phyloP scores from a whole-genome alignment of 2,797 vertebrate species.

The Cryptoprocta ferox region DNA sequence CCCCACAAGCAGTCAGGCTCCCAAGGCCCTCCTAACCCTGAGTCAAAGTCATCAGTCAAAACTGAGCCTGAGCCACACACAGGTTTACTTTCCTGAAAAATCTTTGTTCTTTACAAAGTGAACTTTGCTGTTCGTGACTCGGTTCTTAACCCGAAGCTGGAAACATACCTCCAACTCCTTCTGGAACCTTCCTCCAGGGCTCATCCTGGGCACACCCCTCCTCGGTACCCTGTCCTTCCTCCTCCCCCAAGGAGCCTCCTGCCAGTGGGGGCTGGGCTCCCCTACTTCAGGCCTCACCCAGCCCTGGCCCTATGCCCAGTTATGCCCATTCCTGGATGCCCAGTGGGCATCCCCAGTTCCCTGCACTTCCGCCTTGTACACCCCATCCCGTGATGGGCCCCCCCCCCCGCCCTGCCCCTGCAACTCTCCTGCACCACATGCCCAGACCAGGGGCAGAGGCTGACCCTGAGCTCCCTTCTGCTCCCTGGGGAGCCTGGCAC shows the following conservation, averaged over 20 bases:
- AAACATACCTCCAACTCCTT: not conserved
- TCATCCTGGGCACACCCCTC: fast-evolving
- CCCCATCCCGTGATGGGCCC: fast-evolving
- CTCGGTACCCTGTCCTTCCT: not conserved
- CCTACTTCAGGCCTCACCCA: not conserved
- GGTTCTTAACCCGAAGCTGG: no score
- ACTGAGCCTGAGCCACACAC: not conserved
- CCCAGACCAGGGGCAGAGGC: not conserved
- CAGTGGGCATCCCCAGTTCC: fast-evolving
- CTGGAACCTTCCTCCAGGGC: not conserved
- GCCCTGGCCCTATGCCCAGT: not conserved
- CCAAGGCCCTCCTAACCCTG: not conserved
- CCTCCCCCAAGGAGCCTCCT: not conserved
- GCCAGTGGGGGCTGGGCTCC: fast-evolving
- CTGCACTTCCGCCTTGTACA: no score
- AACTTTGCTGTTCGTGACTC: not conserved
- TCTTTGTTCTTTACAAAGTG: not conserved
- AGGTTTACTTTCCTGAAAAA: not conserved
- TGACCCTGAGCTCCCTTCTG: not conserved
- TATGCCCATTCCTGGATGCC: not conserved
- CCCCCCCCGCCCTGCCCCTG: no score
- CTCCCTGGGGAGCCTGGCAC: not conserved
- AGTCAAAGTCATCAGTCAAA: not conserved
- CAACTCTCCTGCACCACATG: fast-evolving
- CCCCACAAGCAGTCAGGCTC: no score